These are phyloP conservation scores for Halcyon leucocephala DNA, from an alignment of 2,797 vertebrate genomes.

Conservation along the genomic window DNA sequence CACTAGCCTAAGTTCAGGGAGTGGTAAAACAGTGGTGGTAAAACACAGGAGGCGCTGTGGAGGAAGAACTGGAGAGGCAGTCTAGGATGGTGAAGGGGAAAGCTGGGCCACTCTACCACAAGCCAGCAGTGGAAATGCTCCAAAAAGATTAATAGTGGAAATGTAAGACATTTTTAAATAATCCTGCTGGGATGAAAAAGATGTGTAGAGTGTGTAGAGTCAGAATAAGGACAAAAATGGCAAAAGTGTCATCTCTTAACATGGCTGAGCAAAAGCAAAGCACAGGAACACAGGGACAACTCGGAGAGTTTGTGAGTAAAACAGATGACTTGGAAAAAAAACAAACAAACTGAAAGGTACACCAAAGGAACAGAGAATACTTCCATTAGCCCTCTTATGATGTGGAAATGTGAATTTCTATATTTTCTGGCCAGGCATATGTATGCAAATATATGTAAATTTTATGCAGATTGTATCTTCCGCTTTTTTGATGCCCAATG, in stretches of 20 bases:
- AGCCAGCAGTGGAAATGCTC: not conserved
- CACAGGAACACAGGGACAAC: not conserved
- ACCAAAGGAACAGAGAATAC: not conserved
- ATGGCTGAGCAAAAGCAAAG: not conserved
- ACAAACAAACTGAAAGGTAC: not conserved
- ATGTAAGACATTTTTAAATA: not conserved
- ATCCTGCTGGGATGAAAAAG: not conserved
- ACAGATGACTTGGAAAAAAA: not conserved
- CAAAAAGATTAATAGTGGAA: not conserved
- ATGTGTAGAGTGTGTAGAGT: not conserved
- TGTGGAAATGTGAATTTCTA: constrained; percentile 55
- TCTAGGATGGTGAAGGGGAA: not conserved
- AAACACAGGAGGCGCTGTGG: not conserved
- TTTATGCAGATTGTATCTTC: constrained; percentile 69
- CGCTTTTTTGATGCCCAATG: constrained; percentile 65
- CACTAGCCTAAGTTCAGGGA: not conserved
- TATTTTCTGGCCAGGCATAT: constrained; percentile 45
- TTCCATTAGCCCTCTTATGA: constrained; percentile 47
- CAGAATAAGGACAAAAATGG: not conserved
- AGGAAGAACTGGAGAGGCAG: not conserved
- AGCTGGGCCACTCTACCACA: not conserved
- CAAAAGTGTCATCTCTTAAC: not conserved
- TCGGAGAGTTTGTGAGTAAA: not conserved
- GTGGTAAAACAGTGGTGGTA: not conserved
- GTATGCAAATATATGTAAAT: constrained; percentile 71